Evolutionary conservation across 1,140 invertebrate genomes (phyloP), one percentile per base, ranked within the genome.

Genomic region (Aradophagus sp.): DNA sequence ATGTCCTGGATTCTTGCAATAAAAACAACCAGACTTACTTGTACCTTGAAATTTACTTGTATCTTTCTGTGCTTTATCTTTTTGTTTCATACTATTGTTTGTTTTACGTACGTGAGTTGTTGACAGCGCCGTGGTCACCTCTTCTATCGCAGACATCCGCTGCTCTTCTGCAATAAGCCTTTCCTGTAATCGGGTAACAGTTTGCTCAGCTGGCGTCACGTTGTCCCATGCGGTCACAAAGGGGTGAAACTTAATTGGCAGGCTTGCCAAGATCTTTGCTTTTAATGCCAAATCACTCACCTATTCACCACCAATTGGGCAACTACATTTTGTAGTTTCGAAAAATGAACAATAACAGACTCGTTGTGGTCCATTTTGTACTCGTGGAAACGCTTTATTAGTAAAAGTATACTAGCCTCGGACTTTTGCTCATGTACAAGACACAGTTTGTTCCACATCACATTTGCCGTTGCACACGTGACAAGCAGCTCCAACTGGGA

Each of bases 221-320:
- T 52, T 72, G 31, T 72, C 59, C 52, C 59, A 71, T 5, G 67
- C 67, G 4, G 67, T 61, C 5, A 41, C 39, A 1, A 72, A 38
- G 0, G 36, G 29, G 13, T 56, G 48, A 20, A 44, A 72, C 14
- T 72, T 67, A 0, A 19, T 16, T 5, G 69, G 59, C 5, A 66
- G 13, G 14, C 61, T 55, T 2, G 19, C 62, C 20, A 67, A 12
- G n/a, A 72, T 44, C 17, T 44, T 44, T n/a, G 41, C 26, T 13
- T 29, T 44, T 12, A 44, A n/a, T 2, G 26, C 23, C 7, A 44
- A 10, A 2, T 44, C 41, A 2, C 4, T 13, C 1, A 44, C 26
- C 12, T 27, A 4, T 11, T 44, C 41, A n/a, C 41, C 41, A 6
- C 29, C 4, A 44, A n/a, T 31, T 44, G 26, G 1, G 41, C 41